These are phyloP conservation scores for Ceyx cyanopectus DNA, from an alignment of 2,113 vertebrate species.

Conservation along the genomic window DNA sequence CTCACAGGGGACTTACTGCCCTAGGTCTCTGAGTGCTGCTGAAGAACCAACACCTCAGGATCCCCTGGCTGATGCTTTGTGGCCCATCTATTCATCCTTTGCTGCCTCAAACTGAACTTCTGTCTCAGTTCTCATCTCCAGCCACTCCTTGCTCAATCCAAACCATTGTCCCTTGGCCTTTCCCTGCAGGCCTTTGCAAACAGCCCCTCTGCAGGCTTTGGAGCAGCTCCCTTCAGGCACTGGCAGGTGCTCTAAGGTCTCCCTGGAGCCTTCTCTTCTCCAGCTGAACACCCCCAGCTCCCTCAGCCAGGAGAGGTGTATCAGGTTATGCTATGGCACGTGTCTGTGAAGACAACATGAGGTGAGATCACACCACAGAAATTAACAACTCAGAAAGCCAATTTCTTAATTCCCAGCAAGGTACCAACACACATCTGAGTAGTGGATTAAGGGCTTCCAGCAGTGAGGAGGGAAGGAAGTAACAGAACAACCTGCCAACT, in stretches of 20 bases:
- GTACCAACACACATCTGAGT: conserved; percentile 39
- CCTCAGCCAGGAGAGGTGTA: too few species aligned
- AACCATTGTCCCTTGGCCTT: too few species aligned
- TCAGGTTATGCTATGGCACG: not conserved
- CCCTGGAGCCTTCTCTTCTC: too few species aligned
- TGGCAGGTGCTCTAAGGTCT: too few species aligned
- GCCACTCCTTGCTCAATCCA: too few species aligned
- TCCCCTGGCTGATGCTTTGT: not conserved
- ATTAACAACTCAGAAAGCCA: conserved; percentile 55
- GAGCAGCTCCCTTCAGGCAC: too few species aligned
- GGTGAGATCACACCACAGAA: conserved; percentile 28
- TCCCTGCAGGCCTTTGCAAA: too few species aligned
- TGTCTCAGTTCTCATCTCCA: too few species aligned
- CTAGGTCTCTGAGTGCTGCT: not conserved
- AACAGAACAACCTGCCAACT: conserved; percentile 56
- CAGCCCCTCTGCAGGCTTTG: too few species aligned
- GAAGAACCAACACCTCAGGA: not conserved
- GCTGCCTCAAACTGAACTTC: not conserved
- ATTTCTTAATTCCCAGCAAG: conserved; percentile 49
- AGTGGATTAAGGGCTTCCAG: conserved; percentile 51
- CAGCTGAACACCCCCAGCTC: too few species aligned
- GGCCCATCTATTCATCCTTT: not conserved
- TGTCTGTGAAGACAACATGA: conserved; percentile 48
- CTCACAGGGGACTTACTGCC: not conserved
- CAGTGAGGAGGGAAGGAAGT: conserved; percentile 41